These are phyloP conservation scores for Linyphia triangularis DNA, from an alignment of 2,888 invertebrate genomes.

Conservation along the genomic window DNA sequence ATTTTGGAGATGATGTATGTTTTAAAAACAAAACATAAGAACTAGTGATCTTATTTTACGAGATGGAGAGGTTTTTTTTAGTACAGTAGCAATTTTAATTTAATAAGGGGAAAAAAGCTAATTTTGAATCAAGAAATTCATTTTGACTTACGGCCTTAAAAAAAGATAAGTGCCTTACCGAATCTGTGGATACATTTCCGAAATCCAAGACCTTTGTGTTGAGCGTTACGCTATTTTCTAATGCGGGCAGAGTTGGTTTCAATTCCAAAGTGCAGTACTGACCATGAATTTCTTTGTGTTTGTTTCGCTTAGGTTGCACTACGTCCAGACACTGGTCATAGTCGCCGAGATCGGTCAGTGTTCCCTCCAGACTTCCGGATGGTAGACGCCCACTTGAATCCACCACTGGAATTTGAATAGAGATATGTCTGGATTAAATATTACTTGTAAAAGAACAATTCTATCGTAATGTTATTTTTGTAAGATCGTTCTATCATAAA, in stretches of 20 bases:
- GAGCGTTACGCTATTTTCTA: constrained; percentile 30
- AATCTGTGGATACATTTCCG: constrained; percentile 57
- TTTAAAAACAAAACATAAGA: too few species aligned
- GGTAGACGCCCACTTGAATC: constrained; percentile 67
- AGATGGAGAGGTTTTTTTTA: too few species aligned
- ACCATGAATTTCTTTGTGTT: constrained; percentile 47
- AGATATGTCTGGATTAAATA: too few species aligned
- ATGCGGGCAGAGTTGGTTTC: constrained; percentile 36
- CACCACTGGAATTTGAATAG: constrained; percentile 72
- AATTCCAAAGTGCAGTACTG: constrained; percentile 68
- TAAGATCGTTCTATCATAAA: too few species aligned
- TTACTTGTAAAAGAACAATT: too few species aligned
- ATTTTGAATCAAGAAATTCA: too few species aligned
- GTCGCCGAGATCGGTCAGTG: constrained; percentile 66
- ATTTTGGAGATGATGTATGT: too few species aligned
- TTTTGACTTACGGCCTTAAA: too few species aligned
- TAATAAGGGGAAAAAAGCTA: too few species aligned
- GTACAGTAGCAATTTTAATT: too few species aligned
- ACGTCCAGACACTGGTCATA: constrained; percentile 72
- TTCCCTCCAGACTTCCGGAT: constrained; percentile 65
- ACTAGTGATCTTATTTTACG: too few species aligned
- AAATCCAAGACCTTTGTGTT: constrained; percentile 63
- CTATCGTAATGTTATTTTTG: too few species aligned
- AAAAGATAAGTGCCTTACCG: constrained; percentile 47
- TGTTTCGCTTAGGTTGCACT: constrained; percentile 18